Conservation (phyloP, 2,797 vertebrate species). For the Smutsia temminckii region DNA sequence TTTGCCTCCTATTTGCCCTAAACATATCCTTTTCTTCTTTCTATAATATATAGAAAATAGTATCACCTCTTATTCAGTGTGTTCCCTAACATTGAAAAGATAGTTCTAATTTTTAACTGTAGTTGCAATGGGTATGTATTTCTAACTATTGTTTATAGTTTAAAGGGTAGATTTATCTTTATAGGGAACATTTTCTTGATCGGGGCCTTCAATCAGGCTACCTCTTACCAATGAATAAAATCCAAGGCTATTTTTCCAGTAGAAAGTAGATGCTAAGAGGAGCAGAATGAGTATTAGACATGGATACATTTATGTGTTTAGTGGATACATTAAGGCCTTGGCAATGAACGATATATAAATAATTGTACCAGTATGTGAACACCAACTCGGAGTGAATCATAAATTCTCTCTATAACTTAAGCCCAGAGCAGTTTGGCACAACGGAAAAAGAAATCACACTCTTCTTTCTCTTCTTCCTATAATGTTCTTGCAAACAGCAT, state of each 20-base stretch:
- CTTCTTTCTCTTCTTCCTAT: neutral
- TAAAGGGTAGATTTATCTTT: neutral
- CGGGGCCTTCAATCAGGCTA: neutral
- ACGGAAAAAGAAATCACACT: neutral
- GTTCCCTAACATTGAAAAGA: neutral
- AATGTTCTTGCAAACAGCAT: slow-evolving; percentile 42
- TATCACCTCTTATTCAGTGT: neutral
- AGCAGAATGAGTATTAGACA: neutral
- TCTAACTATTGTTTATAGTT: neutral
- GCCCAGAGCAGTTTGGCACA: neutral
- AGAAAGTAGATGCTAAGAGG: neutral
- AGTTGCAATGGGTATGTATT: neutral
- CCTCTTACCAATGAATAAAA: neutral
- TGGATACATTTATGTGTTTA: neutral
- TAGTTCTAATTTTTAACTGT: neutral
- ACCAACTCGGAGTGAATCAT: slow-evolving; percentile 32
- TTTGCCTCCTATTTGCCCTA: neutral
- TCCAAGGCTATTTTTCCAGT: slow-evolving; percentile 6
- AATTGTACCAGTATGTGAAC: slow-evolving; percentile 43
- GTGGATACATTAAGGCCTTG: neutral
- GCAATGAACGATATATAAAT: neutral
- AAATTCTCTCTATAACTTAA: slow-evolving; percentile 29
- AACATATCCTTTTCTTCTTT: neutral
- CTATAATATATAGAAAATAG: neutral
- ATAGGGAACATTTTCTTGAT: slow-evolving; percentile 15